phyloP scores from a whole-genome alignment of 2,113 vertebrate genomes.

The Candoia aspera region DNA sequence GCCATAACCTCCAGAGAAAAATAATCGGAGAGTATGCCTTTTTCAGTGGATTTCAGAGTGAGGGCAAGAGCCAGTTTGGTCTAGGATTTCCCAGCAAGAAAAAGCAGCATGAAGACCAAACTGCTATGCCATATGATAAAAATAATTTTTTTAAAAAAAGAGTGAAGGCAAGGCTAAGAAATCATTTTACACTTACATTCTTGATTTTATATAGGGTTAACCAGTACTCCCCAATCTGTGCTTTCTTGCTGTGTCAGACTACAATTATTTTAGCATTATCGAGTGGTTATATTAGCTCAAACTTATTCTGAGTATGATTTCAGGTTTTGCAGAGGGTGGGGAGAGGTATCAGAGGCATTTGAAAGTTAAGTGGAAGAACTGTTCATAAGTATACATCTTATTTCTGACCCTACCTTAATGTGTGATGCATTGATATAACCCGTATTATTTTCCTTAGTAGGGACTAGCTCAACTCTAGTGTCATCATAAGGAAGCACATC shows the following conservation, averaged over 20 bases:
- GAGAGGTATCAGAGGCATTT: background rate
- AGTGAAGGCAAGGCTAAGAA: background rate
- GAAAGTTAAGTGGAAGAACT: background rate
- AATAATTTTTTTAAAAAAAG: too few relatives aligned
- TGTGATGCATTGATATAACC: slow-evolving; percentile 98
- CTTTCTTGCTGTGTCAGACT: background rate
- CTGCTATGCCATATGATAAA: too few relatives aligned
- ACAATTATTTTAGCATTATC: background rate
- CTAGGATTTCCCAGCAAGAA: too few relatives aligned
- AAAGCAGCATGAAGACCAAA: too few relatives aligned
- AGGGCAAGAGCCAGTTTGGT: too few relatives aligned
- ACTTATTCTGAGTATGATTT: background rate
- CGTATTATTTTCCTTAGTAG: slow-evolving; percentile 97
- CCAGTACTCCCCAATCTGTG: background rate
- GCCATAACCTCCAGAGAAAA: background rate
- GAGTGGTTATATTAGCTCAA: background rate
- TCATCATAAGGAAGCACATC: slow-evolving; percentile 95
- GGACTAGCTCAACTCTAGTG: slow-evolving; percentile 91
- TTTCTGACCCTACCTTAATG: slow-evolving; percentile 79
- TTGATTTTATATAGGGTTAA: background rate
- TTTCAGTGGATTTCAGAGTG: background rate
- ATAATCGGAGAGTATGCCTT: background rate
- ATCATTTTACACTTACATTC: background rate
- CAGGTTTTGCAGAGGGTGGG: background rate
- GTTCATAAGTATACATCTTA: background rate